Percentiles rank a stretch among this genome's conserved stretches.
These are phyloP conservation scores for Nothoprocta pentlandii DNA, from an alignment of 2,113 vertebrate genomes.

Conservation along the genomic window DNA sequence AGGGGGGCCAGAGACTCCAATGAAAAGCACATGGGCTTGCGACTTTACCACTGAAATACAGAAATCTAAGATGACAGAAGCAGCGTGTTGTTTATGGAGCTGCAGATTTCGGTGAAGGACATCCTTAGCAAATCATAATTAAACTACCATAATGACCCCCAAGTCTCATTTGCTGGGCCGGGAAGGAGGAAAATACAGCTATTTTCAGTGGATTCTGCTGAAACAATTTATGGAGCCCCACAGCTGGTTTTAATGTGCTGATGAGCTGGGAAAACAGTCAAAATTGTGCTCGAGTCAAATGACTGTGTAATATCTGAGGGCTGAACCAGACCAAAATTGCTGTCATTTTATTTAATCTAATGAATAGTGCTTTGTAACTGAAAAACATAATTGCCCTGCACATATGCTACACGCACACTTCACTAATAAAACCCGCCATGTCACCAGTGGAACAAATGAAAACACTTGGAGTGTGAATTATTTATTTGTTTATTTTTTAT, in stretches of 20 bases:
- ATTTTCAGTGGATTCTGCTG: slow-evolving; percentile 62
- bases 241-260: slow-evolving; percentile 78
- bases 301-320: slow-evolving; percentile 71
- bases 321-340: slow-evolving; percentile 65
- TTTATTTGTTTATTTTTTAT: not conserved
- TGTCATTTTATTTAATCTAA: slow-evolving; percentile 75
- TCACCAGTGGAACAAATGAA: slow-evolving; percentile 55
- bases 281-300: slow-evolving; percentile 71
- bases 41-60: slow-evolving; percentile 65
- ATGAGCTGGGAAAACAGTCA: slow-evolving; percentile 76
- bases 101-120: slow-evolving; percentile 57
- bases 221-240: slow-evolving; percentile 61
- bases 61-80: slow-evolving; percentile 71
- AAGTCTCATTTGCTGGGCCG: slow-evolving; percentile 45
- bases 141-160: slow-evolving; percentile 65
- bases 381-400: slow-evolving; percentile 61
- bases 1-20: slow-evolving; percentile 69
- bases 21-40: slow-evolving; percentile 72
- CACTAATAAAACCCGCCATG: slow-evolving; percentile 46
- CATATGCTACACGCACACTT: slow-evolving; percentile 43
- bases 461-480: slow-evolving; percentile 5
- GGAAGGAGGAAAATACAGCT: slow-evolving; percentile 49
- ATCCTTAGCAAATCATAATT: slow-evolving; percentile 66
- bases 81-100: slow-evolving; percentile 66
- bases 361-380: slow-evolving; percentile 65